Conservation (phyloP, 1,140 invertebrate species). For the Callitettix versicolor region DNA sequence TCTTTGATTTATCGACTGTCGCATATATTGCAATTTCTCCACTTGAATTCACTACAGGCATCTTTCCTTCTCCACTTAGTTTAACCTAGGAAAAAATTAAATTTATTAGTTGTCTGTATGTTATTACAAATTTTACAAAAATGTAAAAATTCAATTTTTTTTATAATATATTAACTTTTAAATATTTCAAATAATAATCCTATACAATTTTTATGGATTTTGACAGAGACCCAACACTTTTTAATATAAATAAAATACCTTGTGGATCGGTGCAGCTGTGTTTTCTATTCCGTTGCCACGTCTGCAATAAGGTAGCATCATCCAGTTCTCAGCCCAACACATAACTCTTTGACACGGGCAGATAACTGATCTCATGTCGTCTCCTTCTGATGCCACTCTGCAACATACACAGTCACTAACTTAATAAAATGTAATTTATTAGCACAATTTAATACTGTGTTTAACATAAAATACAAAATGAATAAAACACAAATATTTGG, state of each 20-base stretch:
- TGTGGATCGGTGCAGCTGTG: slow-evolving; percentile 38
- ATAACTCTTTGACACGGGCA: slow-evolving; percentile 57
- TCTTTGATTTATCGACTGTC: slow-evolving; percentile 54
- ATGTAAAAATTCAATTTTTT: too few relatives aligned
- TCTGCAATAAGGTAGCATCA: slow-evolving; percentile 53
- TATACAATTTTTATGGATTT: too few relatives aligned
- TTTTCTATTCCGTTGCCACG: slow-evolving; percentile 41
- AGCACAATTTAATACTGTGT: too few relatives aligned
- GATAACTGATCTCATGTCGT: slow-evolving; percentile 15
- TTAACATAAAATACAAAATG: too few relatives aligned
- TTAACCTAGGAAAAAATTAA: slow-evolving; percentile 18
- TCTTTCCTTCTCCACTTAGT: slow-evolving; percentile 24
- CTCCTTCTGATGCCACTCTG: slow-evolving; percentile 1
- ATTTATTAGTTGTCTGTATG: not conserved
- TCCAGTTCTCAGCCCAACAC: slow-evolving; percentile 52
- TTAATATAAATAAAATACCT: slow-evolving; percentile 31
- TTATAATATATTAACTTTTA: too few relatives aligned
- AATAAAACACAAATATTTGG: too few relatives aligned
- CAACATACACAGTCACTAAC: not conserved
- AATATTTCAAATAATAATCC: too few relatives aligned
- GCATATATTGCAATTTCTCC: slow-evolving; percentile 51
- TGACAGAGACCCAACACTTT: too few relatives aligned
- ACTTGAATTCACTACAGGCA: slow-evolving; percentile 31
- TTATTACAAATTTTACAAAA: too few relatives aligned
- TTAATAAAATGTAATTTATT: too few relatives aligned